These are phyloP conservation scores for Rhagoletis zephyria DNA, from an alignment of 1,140 invertebrate genomes.

Conservation along the genomic window DNA sequence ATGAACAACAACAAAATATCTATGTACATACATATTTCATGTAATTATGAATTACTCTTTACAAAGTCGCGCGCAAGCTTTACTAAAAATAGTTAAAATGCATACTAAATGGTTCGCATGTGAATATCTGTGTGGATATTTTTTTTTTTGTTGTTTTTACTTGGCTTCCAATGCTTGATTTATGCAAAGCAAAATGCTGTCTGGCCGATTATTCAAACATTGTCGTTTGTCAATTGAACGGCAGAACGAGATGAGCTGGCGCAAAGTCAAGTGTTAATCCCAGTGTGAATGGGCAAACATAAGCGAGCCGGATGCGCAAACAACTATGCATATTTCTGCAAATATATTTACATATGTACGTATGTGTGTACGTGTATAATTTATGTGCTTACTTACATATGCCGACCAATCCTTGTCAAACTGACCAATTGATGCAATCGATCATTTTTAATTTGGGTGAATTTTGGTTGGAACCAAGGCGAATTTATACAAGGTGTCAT, in stretches of 20 bases:
- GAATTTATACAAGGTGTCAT: too few species aligned
- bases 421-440: too few species aligned
- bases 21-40: background rate
- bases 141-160: too few species aligned
- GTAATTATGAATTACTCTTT: background rate
- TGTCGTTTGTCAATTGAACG: constrained; percentile 31
- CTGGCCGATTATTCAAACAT: constrained; percentile 8
- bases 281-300: constrained; percentile 38
- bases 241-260: constrained; percentile 23
- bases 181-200: constrained; percentile 31
- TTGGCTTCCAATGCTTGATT: background rate
- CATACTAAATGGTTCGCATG: background rate
- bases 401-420: too few species aligned
- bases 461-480: too few species aligned
- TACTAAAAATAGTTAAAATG: too few species aligned
- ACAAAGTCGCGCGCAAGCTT: too few species aligned
- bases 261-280: constrained; percentile 34
- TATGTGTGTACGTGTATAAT: too few species aligned
- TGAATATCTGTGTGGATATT: background rate
- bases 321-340: background rate
- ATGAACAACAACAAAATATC: background rate
- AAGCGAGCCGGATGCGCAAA: constrained; percentile 41
- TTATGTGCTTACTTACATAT: too few species aligned
- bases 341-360: background rate
- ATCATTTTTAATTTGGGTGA: too few species aligned